Evolutionary conservation across 2,113 vertebrate species (phyloP).

Genomic region (Periophthalmus modestus): DNA sequence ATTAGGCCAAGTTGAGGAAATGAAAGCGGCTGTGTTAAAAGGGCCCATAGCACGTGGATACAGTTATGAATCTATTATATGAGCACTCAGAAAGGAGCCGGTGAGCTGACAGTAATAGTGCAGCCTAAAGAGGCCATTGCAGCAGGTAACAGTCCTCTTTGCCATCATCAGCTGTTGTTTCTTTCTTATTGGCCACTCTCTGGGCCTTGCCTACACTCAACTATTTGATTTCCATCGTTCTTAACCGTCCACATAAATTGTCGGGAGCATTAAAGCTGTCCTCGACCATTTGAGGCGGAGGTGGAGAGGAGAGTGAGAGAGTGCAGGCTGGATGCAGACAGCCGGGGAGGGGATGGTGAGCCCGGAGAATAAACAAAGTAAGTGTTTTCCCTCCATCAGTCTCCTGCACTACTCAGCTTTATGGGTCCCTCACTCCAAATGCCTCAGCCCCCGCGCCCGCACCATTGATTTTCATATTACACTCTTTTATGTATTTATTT

Average conservation of each 20-base stretch:
- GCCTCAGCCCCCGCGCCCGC: constrained; percentile 61
- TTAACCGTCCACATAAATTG: constrained; percentile 80
- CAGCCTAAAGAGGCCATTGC: constrained; percentile 63
- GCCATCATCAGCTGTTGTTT: constrained; percentile 75
- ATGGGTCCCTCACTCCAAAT: constrained; percentile 74
- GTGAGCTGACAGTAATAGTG: constrained; percentile 69
- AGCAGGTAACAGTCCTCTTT: constrained; percentile 73
- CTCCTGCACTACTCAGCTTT: constrained; percentile 74
- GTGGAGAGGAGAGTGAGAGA: constrained; percentile 44
- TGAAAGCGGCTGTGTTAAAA: constrained; percentile 67
- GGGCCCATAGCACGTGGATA: constrained; percentile 55
- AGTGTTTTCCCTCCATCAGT: constrained; percentile 79
- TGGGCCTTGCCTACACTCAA: constrained; percentile 76
- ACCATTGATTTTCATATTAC: constrained; percentile 84
- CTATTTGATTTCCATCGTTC: constrained; percentile 79
- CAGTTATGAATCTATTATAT: constrained; percentile 70
- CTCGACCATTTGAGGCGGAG: constrained; percentile 67
- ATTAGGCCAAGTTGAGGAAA: constrained; percentile 65
- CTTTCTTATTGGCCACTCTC: constrained; percentile 76
- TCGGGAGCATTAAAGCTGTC: constrained; percentile 81
- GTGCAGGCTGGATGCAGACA: constrained; percentile 63
- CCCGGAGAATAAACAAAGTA: constrained; percentile 75
- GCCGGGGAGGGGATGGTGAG: constrained; percentile 64
- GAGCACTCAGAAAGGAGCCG: constrained; percentile 63
- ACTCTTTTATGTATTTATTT: constrained; percentile 83